A percentile compares a stretch with the other conserved stretches of the same genome.
Evolutionary conservation across 2,888 invertebrate species (phyloP).

Genomic region (Pimpla rufipes): DNA sequence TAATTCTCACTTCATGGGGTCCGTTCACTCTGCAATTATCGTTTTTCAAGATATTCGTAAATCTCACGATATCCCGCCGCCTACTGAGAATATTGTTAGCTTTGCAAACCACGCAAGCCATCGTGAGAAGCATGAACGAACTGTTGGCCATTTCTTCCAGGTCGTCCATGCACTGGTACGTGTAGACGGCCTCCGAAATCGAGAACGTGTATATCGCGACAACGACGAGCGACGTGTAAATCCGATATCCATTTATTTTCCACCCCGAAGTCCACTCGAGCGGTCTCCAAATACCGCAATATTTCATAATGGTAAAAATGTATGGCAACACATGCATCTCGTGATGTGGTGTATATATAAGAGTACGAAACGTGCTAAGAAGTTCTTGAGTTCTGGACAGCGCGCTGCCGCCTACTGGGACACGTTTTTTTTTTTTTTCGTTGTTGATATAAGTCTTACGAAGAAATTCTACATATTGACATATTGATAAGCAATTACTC

Average conservation of each 20-base stretch:
- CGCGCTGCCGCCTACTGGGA: background rate
- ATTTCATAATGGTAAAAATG: background rate
- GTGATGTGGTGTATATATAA: background rate
- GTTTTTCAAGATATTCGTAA: background rate
- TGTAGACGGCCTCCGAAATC: constrained; percentile 2
- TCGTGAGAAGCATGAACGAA: background rate
- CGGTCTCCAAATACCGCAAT: constrained; percentile 3
- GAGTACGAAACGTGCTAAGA: background rate
- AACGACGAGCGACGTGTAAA: background rate
- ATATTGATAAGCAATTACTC: background rate
- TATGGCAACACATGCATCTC: constrained; percentile 2
- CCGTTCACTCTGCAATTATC: background rate
- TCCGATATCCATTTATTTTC: background rate
- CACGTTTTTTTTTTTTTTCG: background rate
- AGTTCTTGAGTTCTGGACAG: background rate
- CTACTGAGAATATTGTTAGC: background rate
- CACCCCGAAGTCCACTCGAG: constrained; percentile 7
- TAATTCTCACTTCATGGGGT: background rate
- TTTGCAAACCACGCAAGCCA: background rate
- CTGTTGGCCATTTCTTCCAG: background rate
- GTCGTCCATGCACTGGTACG: background rate
- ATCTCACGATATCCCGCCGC: background rate
- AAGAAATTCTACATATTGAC: background rate
- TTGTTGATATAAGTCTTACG: background rate
- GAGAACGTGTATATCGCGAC: background rate